Conservation (phyloP, 1,140 invertebrate species). For the Chironomus striatipennis region DNA sequence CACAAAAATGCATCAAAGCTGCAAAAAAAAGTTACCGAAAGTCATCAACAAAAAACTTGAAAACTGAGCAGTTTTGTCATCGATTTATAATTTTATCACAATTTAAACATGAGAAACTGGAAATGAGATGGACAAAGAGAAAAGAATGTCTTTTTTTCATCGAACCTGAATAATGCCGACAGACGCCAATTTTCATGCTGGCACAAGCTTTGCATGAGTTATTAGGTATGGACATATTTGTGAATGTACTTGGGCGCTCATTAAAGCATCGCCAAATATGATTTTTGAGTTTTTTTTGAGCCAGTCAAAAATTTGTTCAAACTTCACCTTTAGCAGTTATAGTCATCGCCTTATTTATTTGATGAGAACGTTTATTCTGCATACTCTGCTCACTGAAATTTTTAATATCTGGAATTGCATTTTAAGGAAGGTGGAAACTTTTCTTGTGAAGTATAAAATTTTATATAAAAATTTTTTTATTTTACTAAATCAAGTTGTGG, state of each 20-base stretch:
- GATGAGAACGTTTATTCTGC: no score
- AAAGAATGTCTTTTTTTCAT: conserved; percentile 1
- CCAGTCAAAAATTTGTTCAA: no score
- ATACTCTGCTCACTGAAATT: no score
- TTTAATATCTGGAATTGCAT: no score
- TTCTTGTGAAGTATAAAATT: no score
- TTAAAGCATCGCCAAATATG: not conserved
- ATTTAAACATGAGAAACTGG: conserved; percentile 8
- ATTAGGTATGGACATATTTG: conserved; percentile 5
- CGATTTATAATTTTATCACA: conserved; percentile 15
- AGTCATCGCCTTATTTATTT: no score
- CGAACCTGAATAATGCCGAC: not conserved
- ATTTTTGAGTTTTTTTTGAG: not conserved
- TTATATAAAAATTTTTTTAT: no score
- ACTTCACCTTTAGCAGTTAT: no score
- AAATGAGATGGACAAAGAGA: not conserved
- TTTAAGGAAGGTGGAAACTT: no score
- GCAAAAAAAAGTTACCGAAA: not conserved
- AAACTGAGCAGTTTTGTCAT: not conserved
- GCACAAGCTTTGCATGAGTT: conserved; percentile 22
- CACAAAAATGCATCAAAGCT: not conserved
- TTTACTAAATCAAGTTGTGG: no score
- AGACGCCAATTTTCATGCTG: conserved; percentile 10
- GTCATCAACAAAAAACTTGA: not conserved
- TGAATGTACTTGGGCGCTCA: conserved; percentile 11